Evolutionary conservation across 1,140 invertebrate genomes (phyloP).

Genomic region (Drosophila punjabiensis): DNA sequence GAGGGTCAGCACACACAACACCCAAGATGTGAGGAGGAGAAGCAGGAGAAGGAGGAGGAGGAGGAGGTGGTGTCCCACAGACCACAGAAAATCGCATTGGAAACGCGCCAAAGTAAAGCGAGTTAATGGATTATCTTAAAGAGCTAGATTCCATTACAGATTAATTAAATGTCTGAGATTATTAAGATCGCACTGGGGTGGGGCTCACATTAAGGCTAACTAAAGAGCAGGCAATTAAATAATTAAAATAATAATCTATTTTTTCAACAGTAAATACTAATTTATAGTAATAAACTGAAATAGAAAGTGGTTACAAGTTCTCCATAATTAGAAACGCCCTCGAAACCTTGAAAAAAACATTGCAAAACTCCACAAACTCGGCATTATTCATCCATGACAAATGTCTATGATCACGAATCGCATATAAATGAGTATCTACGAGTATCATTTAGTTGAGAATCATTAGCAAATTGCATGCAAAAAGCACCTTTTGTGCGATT

Average conservation of each 20-base stretch:
- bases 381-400: slow-evolving; percentile 33
- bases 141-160: slow-evolving; percentile 28
- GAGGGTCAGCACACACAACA: slow-evolving; percentile 28
- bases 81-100: slow-evolving; percentile 17
- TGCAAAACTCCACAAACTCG: slow-evolving; percentile 28
- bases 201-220: neutral
- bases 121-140: slow-evolving; percentile 5
- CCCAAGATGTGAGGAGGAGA: neutral
- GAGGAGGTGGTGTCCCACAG: neutral
- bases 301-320: slow-evolving; percentile 10
- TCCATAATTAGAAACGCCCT: neutral
- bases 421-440: slow-evolving; percentile 28
- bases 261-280: neutral
- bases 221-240: slow-evolving; percentile 14
- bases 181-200: neutral
- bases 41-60: too few relatives aligned
- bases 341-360: slow-evolving; percentile 20
- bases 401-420: slow-evolving; percentile 45
- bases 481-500: slow-evolving; percentile 33
- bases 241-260: slow-evolving; percentile 20
- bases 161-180: slow-evolving; percentile 14
- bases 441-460: slow-evolving; percentile 39
- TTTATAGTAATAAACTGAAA: neutral
- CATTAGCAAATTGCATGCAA: slow-evolving; percentile 43
- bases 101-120: slow-evolving; percentile 18